phyloP scores from a whole-genome alignment of 2,797 vertebrate genomes.

The Enteromius mattozi region DNA sequence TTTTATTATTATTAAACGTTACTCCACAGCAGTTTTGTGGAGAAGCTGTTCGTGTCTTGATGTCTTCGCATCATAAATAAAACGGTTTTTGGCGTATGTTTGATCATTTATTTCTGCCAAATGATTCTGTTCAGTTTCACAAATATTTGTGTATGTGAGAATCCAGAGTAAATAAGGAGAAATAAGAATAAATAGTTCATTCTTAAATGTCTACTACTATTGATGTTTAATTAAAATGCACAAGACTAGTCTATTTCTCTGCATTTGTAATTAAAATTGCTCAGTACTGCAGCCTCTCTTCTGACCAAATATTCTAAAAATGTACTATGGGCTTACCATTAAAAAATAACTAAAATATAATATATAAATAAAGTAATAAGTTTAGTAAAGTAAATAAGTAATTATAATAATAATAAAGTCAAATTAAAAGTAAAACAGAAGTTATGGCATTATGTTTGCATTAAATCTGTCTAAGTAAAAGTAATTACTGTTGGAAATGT shows the following conservation, averaged over 20 bases:
- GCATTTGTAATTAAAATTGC: neutral
- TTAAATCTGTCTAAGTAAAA: neutral
- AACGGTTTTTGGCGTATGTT: conserved; percentile 12
- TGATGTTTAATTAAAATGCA: neutral
- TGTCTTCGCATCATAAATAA: conserved; percentile 12
- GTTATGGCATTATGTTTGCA: neutral
- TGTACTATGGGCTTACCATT: neutral
- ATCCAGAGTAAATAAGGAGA: neutral
- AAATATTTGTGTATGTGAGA: neutral
- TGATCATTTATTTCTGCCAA: conserved; percentile 2
- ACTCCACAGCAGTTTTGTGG: neutral
- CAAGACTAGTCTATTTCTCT: neutral
- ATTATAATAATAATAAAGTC: too few species aligned
- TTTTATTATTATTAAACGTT: neutral
- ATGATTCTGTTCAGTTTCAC: neutral
- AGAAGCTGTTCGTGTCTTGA: neutral
- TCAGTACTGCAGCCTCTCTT: neutral
- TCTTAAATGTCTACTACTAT: neutral
- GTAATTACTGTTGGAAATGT: neutral
- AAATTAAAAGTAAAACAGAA: neutral
- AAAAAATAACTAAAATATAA: neutral
- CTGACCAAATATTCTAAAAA: neutral
- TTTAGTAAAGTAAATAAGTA: too few species aligned
- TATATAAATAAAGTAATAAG: too few species aligned
- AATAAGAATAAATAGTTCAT: neutral